These are phyloP conservation scores for Plagiodera versicolora DNA, from an alignment of 2,888 invertebrate species.

Conservation along the genomic window DNA sequence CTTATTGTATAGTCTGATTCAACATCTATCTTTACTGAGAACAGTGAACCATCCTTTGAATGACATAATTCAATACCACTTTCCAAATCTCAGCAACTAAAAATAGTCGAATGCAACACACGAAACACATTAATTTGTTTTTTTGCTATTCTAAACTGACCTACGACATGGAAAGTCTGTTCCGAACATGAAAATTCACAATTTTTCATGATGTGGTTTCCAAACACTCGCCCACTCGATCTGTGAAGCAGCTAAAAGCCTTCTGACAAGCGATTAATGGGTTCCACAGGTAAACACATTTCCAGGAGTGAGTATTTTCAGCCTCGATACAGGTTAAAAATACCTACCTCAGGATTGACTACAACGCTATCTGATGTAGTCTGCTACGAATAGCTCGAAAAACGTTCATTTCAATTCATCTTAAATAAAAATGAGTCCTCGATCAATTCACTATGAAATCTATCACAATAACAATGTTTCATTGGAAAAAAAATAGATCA, in stretches of 20 bases:
- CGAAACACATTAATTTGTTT: too few species aligned
- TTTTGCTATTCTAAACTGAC: background rate
- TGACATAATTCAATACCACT: too few species aligned
- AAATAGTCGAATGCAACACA: too few species aligned
- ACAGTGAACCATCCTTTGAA: too few species aligned
- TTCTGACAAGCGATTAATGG: constrained; percentile 22
- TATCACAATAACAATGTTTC: too few species aligned
- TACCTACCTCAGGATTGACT: constrained; percentile 7
- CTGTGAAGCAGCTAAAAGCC: constrained; percentile 17
- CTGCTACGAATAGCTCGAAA: background rate
- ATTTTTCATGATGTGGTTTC: background rate
- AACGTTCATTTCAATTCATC: too few species aligned
- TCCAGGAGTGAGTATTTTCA: constrained; percentile 18
- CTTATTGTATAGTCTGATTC: too few species aligned
- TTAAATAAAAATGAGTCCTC: too few species aligned
- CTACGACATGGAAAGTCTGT: background rate
- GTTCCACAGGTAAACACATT: constrained; percentile 20
- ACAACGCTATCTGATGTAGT: background rate
- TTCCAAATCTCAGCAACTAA: too few species aligned
- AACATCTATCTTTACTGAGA: too few species aligned
- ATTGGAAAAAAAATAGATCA: too few species aligned
- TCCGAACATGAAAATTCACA: background rate
- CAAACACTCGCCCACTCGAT: constrained; percentile 9
- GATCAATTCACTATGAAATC: too few species aligned
- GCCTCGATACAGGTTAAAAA: constrained; percentile 11